Conservation (phyloP, 1,140 invertebrate species). For the Drosophila albomicans region DNA sequence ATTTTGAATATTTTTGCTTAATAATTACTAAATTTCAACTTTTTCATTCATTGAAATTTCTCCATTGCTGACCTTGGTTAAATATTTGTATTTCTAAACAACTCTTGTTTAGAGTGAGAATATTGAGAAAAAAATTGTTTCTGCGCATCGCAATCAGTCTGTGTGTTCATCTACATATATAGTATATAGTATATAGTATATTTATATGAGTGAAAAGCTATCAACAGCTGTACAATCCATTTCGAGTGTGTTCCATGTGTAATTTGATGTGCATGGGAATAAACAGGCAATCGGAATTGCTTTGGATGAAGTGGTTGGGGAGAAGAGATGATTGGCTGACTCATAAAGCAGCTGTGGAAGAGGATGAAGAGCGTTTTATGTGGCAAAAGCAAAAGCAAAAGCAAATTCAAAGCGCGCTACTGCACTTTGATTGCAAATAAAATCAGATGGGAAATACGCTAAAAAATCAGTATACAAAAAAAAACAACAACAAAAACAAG, state of each 20-base stretch:
- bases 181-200: slow-evolving; percentile 2
- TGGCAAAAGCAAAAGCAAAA: neutral
- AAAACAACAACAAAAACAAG: neutral
- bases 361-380: slow-evolving; percentile 39
- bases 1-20: too few species aligned
- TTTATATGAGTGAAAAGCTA: slow-evolving; percentile 10
- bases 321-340: slow-evolving; percentile 4
- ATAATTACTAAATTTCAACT: too few species aligned
- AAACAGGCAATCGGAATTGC: slow-evolving; percentile 36
- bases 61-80: too few species aligned
- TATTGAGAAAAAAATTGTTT: neutral
- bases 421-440: slow-evolving; percentile 63
- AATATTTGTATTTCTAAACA: too few species aligned
- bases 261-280: slow-evolving; percentile 39
- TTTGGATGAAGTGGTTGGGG: neutral
- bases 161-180: neutral
- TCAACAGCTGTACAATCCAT: slow-evolving; percentile 22
- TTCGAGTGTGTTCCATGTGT: slow-evolving; percentile 26
- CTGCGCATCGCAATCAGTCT: neutral
- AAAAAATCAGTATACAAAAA: slow-evolving; percentile 6
- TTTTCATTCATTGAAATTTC: too few species aligned
- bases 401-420: slow-evolving; percentile 27
- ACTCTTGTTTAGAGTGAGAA: too few species aligned
- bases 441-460: slow-evolving; percentile 34
- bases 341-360: slow-evolving; percentile 34